Evolutionary conservation across 2,113 vertebrate species (phyloP).

Genomic region (Sus scrofa): DNA sequence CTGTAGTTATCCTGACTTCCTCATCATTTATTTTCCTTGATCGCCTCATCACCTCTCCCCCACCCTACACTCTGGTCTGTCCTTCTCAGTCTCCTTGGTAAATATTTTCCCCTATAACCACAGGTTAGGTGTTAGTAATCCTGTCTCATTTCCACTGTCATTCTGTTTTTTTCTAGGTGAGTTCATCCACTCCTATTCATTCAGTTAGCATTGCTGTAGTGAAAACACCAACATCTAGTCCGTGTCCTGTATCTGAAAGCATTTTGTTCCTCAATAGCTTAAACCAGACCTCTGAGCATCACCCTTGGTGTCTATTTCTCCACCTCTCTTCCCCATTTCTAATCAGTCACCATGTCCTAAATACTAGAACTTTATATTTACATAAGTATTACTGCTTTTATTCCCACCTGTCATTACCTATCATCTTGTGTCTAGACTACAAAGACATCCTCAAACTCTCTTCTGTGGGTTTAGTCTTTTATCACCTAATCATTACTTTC

Average conservation of each 20-base stretch:
- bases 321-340: not conserved
- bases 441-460: not conserved
- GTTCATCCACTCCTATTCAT: not conserved
- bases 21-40: not conserved
- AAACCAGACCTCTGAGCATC: not conserved
- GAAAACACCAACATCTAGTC: not conserved
- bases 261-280: not conserved
- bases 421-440: not conserved
- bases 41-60: not conserved
- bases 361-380: not conserved
- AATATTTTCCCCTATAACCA: not conserved
- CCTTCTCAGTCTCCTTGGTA: not conserved
- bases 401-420: not conserved
- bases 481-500: not conserved
- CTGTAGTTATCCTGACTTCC: not conserved
- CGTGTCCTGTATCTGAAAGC: rapidly evolving
- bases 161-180: not conserved
- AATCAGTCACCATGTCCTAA: not conserved
- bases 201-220: not conserved
- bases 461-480: not conserved
- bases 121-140: not conserved
- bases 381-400: not conserved
- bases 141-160: not conserved
- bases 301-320: not conserved
- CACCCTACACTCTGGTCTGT: not conserved